phyloP scores from a whole-genome alignment of 1,140 invertebrate genomes.

The Drosophila malerkotliana region DNA sequence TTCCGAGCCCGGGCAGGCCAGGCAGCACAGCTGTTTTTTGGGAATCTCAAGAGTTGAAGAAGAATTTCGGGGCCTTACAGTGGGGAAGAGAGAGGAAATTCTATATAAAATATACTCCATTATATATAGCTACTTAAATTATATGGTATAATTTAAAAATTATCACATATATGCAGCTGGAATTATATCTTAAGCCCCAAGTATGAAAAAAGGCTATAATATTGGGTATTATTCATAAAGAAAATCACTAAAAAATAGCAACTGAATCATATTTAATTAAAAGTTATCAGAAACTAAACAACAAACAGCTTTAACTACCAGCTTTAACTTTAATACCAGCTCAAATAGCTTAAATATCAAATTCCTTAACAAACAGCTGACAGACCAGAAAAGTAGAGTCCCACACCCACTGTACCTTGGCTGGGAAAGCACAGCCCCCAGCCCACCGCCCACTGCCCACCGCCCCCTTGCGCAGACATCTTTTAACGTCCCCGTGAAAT shows the following conservation, averaged over 20 bases:
- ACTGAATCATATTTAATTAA: too few relatives aligned
- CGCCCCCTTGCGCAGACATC: conserved; percentile 31
- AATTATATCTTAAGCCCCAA: too few relatives aligned
- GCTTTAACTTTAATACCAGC: background rate
- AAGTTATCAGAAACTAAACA: too few relatives aligned
- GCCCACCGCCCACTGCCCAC: conserved; percentile 14
- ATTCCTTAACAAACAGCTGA: conserved; percentile 13
- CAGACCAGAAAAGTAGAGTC: background rate
- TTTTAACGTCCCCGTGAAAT: conserved; percentile 50
- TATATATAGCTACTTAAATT: too few relatives aligned
- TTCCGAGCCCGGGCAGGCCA: conserved; percentile 20
- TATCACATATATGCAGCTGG: too few relatives aligned
- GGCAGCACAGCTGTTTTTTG: conserved; percentile 58
- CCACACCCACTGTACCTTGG: conserved; percentile 28
- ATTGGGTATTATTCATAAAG: background rate
- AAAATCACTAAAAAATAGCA: background rate
- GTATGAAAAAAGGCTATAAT: too few relatives aligned
- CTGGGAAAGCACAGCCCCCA: conserved; percentile 20
- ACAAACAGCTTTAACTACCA: too few relatives aligned
- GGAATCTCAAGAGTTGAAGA: conserved; percentile 46
- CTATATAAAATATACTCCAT: background rate
- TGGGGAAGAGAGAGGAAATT: background rate
- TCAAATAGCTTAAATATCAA: conserved; percentile 5
- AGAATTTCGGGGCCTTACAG: conserved; percentile 61
- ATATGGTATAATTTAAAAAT: too few relatives aligned